Evolutionary conservation across 2,113 vertebrate species (phyloP).

Genomic region (Cryptomyrus ogoouensis): DNA sequence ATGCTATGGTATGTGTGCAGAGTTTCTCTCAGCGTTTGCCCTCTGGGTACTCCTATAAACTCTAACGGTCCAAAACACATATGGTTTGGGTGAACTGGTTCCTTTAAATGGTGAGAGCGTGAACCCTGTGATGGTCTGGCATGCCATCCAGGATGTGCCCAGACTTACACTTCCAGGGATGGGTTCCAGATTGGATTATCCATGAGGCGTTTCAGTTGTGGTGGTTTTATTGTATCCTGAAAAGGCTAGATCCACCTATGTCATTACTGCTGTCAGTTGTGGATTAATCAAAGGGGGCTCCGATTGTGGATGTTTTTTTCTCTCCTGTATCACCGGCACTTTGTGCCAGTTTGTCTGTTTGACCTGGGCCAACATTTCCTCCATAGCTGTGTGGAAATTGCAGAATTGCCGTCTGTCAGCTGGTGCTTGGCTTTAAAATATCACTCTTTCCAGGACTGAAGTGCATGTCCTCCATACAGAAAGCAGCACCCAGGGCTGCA

Average conservation of each 20-base stretch:
- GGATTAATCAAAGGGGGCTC: not conserved
- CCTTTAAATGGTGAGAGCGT: not conserved
- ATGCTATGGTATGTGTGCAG: not conserved
- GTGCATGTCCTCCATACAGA: not conserved
- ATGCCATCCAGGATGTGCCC: not conserved
- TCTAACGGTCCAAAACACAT: not conserved
- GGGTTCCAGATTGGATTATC: not conserved
- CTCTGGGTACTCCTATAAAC: not conserved
- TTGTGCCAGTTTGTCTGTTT: not conserved
- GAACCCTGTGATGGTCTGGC: not conserved
- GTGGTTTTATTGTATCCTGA: not conserved
- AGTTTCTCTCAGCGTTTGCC: not conserved
- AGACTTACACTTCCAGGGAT: not conserved
- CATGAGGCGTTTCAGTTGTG: not conserved
- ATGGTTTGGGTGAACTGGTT: not conserved
- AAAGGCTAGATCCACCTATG: not conserved
- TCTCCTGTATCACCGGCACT: not conserved
- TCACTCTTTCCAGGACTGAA: not conserved
- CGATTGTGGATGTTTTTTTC: not conserved
- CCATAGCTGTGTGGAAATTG: not conserved
- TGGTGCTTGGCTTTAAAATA: not conserved
- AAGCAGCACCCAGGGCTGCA: not conserved
- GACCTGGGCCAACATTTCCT: not conserved
- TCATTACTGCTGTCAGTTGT: not conserved
- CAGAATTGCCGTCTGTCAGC: not conserved